These are phyloP conservation scores for Augiades crinisus DNA, from an alignment of 2,888 invertebrate species.

Conservation along the genomic window DNA sequence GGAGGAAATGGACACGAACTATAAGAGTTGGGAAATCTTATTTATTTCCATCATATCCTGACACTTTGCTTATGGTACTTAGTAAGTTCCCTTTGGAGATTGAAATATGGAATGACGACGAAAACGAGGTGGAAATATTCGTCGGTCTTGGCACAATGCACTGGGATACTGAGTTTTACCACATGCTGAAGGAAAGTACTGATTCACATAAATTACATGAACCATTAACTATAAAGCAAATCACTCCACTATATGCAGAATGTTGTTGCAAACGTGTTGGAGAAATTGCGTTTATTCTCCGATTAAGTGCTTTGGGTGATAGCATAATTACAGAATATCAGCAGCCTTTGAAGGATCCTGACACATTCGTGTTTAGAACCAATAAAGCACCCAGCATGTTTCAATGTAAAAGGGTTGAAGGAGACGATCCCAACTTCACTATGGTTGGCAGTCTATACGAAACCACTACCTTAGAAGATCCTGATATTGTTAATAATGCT, in stretches of 20 bases:
- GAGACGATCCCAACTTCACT: conserved; percentile 66
- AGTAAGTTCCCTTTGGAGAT: conserved; percentile 74
- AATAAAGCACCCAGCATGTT: conserved; percentile 72
- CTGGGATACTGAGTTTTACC: conserved; percentile 73
- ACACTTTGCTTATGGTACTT: conserved; percentile 64
- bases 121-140: conserved; percentile 57
- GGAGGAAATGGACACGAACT: conserved; percentile 57
- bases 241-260: conserved; percentile 47
- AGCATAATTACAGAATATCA: conserved; percentile 72
- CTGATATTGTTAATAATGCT: conserved; percentile 48
- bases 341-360: conserved; percentile 61
- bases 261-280: conserved; percentile 66
- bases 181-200: conserved; percentile 68
- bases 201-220: conserved; percentile 54
- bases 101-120: conserved; percentile 70
- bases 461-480: conserved; percentile 69
- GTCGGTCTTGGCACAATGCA: conserved; percentile 65
- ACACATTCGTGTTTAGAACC: conserved; percentile 66
- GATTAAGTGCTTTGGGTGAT: conserved; percentile 74
- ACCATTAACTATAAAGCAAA: conserved; percentile 58
- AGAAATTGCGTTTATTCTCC: conserved; percentile 65
- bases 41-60: conserved; percentile 73
- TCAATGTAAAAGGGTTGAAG: conserved; percentile 61
- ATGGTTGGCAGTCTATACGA: conserved; percentile 71
- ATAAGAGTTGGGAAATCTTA: conserved; percentile 79